Base-by-base conservation (phyloP, 2,113 vertebrate species). In the Microtus richardsoni region DNA sequence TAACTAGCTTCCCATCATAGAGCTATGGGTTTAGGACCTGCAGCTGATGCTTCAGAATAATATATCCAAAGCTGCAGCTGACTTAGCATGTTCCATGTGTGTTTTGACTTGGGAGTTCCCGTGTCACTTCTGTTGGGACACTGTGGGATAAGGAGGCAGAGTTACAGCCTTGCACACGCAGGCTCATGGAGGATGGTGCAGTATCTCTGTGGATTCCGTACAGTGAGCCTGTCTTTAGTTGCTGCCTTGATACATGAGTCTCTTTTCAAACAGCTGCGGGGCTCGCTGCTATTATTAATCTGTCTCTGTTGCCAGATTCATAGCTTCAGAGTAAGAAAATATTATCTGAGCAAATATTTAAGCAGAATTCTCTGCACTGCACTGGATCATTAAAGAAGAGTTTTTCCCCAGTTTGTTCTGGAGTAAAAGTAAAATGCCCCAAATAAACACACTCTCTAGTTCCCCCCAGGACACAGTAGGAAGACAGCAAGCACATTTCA, bases 301-400 rank as follows among this genome's bases (percentile, higher is more conserved):
- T 97, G 96, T 97, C 96, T 95, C 95, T 98, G 95, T 95, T 97
- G 97, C 96, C 96, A 98, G 96, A 97, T 97, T 97, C 94, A 90
- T 87, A 97, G 97, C 97, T 98, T 93, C 97, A 77, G 97, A 97
- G 95, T 97, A 95, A 98, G 97, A 98, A 98, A 98, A 98, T 97
- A 97, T 98, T 98, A 97, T 96, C 96, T 3, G 52, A 97, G 98
- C 98, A 98, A 98, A 98, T 99, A 98, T 99, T 99, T 98, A 91
- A 97, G 97, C 83, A 98, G 98, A 98, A 97, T 98, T 98, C 97
- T 98, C 97, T 98, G 97, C 96, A 97, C 92, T 94, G 98, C 97
- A 97, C 97, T 98, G 98, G 97, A 98, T 98, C 98, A 98, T 98
- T 98, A 98, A 98, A 98, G 97, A 98, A 96, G 89, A 98, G 84